phyloP scores from a whole-genome alignment of 2,797 vertebrate genomes.

The Pseudochirops corinnae region DNA sequence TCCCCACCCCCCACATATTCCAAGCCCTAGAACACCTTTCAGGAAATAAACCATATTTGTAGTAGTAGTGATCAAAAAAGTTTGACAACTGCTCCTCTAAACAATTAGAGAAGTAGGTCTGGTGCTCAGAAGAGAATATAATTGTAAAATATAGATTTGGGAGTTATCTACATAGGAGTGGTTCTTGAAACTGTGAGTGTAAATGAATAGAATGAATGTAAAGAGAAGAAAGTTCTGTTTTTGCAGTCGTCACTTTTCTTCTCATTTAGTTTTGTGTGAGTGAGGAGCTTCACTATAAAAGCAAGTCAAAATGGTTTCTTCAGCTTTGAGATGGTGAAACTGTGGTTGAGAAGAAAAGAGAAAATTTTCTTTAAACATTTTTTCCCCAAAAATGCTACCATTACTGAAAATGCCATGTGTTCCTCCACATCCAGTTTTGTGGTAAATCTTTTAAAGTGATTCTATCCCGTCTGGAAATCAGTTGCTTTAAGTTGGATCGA shows the following conservation, averaged over 20 bases:
- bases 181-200: neutral
- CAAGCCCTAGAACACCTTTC: neutral
- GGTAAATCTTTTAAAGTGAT: constrained; percentile 42
- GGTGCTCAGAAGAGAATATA: neutral
- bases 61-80: neutral
- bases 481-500: constrained; percentile 56
- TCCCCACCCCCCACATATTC: neutral
- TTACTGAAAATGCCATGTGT: constrained; percentile 48
- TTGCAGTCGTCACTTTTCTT: neutral
- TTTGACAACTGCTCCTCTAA: neutral
- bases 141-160: neutral
- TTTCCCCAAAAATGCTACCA: neutral
- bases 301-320: neutral
- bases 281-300: neutral
- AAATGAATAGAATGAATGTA: neutral
- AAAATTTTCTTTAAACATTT: neutral
- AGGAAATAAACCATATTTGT: neutral
- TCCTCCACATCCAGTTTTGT: constrained; percentile 4
- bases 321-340: neutral
- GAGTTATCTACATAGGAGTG: neutral
- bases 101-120: neutral
- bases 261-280: neutral
- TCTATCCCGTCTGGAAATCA: constrained; percentile 61
- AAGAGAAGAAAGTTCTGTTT: neutral
- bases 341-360: neutral